Conservation (phyloP, 92 coral and sea anemone species). For the Micromussa lordhowensis region DNA sequence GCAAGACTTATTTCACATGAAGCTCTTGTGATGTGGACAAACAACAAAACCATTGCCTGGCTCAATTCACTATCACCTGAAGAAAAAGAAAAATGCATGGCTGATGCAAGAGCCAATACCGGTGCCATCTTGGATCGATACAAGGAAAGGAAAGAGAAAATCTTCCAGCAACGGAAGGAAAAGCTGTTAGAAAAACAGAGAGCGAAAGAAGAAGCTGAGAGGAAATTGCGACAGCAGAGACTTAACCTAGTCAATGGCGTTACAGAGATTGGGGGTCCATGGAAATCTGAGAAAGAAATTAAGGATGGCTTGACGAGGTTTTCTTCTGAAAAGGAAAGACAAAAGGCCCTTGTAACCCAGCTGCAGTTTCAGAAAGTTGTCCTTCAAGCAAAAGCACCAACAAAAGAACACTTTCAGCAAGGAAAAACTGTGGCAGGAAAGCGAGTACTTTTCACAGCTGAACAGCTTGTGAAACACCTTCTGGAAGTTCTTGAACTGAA, state of each 20-base stretch:
- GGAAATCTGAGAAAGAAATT: conserved; percentile 26
- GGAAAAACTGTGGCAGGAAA: conserved; percentile 12
- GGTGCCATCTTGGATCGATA: conserved; percentile 36
- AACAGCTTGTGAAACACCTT: conserved; percentile 27
- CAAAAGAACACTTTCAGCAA: conserved; percentile 55
- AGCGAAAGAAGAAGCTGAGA: conserved; percentile 35
- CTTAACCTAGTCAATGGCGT: conserved; percentile 24
- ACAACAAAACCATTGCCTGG: conserved; percentile 50
- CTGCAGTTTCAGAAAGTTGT: not conserved
- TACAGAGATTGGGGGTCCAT: conserved; percentile 50
- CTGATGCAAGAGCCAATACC: not conserved
- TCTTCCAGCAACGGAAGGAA: conserved; percentile 42
- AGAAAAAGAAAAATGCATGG: conserved; percentile 46
- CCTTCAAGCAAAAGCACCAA: conserved; percentile 28
- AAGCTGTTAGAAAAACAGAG: conserved; percentile 41
- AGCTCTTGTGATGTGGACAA: conserved; percentile 57
- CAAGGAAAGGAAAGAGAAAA: conserved; percentile 38
- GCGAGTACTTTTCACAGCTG: conserved; percentile 28
- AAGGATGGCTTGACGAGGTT: conserved; percentile 30
- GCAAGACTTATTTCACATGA: conserved; percentile 54
- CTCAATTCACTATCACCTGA: conserved; percentile 44
- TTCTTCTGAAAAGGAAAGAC: conserved; percentile 40
- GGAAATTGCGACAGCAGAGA: conserved; percentile 37
- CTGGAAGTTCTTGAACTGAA: not conserved
- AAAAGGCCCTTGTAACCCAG: conserved; percentile 37